phyloP scores from a whole-genome alignment of 1,140 invertebrate genomes.

The Agrilus planipennis region DNA sequence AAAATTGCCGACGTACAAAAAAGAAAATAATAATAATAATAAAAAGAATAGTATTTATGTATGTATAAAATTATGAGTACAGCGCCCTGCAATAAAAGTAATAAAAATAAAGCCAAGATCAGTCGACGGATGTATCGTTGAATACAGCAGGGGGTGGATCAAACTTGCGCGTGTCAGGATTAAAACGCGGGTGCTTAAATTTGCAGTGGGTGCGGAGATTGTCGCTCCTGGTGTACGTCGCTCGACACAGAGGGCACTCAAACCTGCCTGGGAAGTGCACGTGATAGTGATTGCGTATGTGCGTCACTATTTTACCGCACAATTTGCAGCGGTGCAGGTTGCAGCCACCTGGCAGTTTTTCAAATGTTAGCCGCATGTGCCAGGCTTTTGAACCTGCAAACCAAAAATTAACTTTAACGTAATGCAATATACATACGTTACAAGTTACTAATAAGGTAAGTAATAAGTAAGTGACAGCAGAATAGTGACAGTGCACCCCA shows the following conservation, averaged over 20 bases:
- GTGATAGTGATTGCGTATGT: constrained; percentile 83
- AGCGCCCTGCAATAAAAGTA: constrained; percentile 9
- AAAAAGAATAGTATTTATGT: constrained; percentile 28
- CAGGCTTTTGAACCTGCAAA: constrained; percentile 81
- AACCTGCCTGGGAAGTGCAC: constrained; percentile 79
- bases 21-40: constrained; percentile 34
- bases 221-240: constrained; percentile 77
- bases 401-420: constrained; percentile 45
- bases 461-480: constrained; percentile 34
- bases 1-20: too few relatives aligned
- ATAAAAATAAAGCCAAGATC: constrained; percentile 29
- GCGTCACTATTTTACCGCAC: constrained; percentile 82
- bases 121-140: constrained; percentile 33
- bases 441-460: constrained; percentile 17
- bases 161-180: constrained; percentile 70
- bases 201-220: constrained; percentile 80
- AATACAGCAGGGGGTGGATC: constrained; percentile 37
- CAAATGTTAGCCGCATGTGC: constrained; percentile 84
- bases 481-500: constrained; percentile 35
- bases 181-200: constrained; percentile 72
- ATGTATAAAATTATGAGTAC: constrained; percentile 5
- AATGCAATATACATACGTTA: constrained; percentile 30
- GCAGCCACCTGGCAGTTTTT: constrained; percentile 73
- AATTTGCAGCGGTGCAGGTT: constrained; percentile 83
- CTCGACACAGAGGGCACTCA: constrained; percentile 75